Conservation (phyloP, 2,797 vertebrate genomes). For the Loriculus beryllinus region DNA sequence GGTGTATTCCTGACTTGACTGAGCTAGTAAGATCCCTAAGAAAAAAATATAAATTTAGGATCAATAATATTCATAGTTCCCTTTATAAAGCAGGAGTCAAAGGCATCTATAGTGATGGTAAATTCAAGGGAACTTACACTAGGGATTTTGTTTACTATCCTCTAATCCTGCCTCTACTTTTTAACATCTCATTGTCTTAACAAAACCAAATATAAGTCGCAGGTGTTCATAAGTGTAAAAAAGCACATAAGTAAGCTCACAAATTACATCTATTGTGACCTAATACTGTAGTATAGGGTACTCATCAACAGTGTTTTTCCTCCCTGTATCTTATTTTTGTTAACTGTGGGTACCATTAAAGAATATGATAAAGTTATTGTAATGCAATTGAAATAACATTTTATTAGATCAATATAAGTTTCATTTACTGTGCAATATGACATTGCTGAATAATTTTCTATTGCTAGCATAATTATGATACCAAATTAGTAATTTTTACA, state of each 20-base stretch:
- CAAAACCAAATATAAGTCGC: not conserved
- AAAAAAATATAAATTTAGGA: slow-evolving; percentile 51
- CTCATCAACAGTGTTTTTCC: not conserved
- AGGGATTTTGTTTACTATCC: slow-evolving; percentile 18
- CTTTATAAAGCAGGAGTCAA: slow-evolving; percentile 49
- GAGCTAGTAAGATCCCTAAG: slow-evolving; percentile 33
- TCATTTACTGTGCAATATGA: slow-evolving; percentile 67
- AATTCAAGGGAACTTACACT: not conserved
- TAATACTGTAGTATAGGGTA: slow-evolving; percentile 9
- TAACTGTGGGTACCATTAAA: slow-evolving; percentile 67
- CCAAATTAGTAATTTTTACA: slow-evolving; percentile 74
- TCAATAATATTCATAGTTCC: slow-evolving; percentile 52
- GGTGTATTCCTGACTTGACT: not conserved
- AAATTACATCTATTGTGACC: slow-evolving; percentile 4
- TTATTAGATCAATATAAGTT: slow-evolving; percentile 74
- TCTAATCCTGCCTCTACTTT: not conserved
- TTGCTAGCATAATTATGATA: slow-evolving; percentile 70
- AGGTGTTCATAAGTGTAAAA: slow-evolving; percentile 12
- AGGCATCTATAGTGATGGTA: not conserved
- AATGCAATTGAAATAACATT: slow-evolving; percentile 72
- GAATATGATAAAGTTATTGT: slow-evolving; percentile 64
- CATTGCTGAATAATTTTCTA: slow-evolving; percentile 75
- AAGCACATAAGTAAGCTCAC: not conserved
- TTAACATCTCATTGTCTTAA: not conserved
- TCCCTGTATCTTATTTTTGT: slow-evolving; percentile 33